Evolutionary conservation across 1,140 invertebrate species (phyloP), one percentile per base, ranked within the genome.

Genomic region (Lepidurus arcticus): DNA sequence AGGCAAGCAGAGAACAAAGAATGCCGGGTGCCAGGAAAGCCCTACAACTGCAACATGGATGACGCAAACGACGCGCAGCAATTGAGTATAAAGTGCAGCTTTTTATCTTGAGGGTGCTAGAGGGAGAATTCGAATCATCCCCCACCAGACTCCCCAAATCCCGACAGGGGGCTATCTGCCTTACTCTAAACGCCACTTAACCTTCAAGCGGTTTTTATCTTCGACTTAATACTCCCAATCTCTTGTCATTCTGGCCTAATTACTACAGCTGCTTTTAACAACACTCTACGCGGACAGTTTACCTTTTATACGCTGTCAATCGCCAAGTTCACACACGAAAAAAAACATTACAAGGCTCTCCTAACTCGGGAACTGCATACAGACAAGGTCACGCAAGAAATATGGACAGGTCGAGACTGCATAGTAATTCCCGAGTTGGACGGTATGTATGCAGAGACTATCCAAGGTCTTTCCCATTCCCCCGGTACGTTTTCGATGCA

Each of bases 391-490:
- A 16, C 21, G 1, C 13, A 65, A 65, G 53, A 65, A 65, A 11
- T 65, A 21, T 65, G 53, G 9, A 65, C 53, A 65, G 53, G 53
- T 65, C 53, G 53, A 4, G 13, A 21, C 53, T 65, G 53, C 53
- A 65, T 65, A 65, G 21, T 65, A 65, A 65, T 65, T 21, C 53
- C 21, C 53, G 13, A 16, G 16, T 65, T 65, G 53, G 16, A 7
- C 53, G 8, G 53, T 16, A 21, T 21, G 53, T n/a, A 65, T n/a
- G 53, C 53, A 21, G 6, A 21, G 13, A 65, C 5, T 65, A 13
- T 65, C 53, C 53, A 65, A 65, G 53, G 53, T 65, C 53, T 65
- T 65, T 47, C 10, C 45, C 53, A 21, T 65, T 65, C 53, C 7
- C 16, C 34, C 34, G 2, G 3, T 34, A 34, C 2, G 34, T 34